Percentiles rank a stretch among this genome's conserved stretches.
phyloP scores from a whole-genome alignment of 2,888 invertebrate genomes.

The Liposcelis brunnea region DNA sequence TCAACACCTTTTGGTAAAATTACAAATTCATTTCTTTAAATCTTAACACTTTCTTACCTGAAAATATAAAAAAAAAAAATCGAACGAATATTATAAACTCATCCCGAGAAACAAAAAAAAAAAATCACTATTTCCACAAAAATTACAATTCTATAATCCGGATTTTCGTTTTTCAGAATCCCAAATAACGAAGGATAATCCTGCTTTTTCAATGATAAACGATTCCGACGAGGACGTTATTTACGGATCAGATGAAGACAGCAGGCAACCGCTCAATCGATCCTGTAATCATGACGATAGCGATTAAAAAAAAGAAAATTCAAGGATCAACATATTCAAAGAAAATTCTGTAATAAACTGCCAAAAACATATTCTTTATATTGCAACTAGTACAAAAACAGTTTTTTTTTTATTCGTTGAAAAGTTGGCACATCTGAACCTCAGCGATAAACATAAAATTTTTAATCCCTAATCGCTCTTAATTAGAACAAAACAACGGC shows the following conservation, averaged over 20 bases:
- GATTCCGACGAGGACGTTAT: conserved; percentile 95
- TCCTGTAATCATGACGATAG: conserved; percentile 49
- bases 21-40: not conserved
- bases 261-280: conserved; percentile 60
- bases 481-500: too few relatives aligned
- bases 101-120: too few relatives aligned
- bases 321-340: conserved; percentile 2
- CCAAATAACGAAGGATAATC: conserved; percentile 89
- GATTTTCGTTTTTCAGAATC: conserved; percentile 45
- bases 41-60: not conserved
- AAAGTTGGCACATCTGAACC: too few relatives aligned
- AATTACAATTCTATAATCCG: not conserved
- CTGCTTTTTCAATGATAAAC: conserved; percentile 95
- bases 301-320: conserved; percentile 44
- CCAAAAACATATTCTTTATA: too few relatives aligned
- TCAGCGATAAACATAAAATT: too few relatives aligned
- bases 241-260: conserved; percentile 83
- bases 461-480: too few relatives aligned
- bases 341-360: too few relatives aligned
- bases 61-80: conserved; percentile 1
- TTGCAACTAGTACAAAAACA: too few relatives aligned
- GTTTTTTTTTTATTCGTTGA: too few relatives aligned
- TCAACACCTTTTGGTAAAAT: conserved; percentile 64
- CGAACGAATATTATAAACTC: not conserved
- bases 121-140: not conserved